phyloP scores from a whole-genome alignment of 2,113 vertebrate genomes.

The Chinchilla lanigera region DNA sequence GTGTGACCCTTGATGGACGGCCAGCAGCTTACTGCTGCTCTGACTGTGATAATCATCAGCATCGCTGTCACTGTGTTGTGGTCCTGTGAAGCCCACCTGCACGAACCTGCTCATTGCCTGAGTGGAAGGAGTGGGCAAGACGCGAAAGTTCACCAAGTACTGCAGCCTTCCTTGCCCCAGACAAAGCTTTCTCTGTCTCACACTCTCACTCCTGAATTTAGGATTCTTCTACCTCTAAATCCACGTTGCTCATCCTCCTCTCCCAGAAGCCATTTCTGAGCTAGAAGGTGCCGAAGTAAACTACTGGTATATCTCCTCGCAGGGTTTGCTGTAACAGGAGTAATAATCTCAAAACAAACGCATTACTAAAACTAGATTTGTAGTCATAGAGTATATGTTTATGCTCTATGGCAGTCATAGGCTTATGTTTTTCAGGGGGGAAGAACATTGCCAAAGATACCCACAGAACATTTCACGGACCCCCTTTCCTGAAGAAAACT shows the following conservation, averaged over 20 bases:
- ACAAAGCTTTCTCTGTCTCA: neutral
- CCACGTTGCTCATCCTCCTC: neutral
- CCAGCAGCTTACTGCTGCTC: neutral
- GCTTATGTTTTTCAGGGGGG: conserved; percentile 80
- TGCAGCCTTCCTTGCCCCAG: neutral
- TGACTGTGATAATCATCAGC: neutral
- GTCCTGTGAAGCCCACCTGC: neutral
- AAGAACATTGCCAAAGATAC: conserved; percentile 80
- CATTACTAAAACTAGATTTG: conserved; percentile 83
- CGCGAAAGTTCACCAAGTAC: neutral
- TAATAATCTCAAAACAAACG: conserved; percentile 74
- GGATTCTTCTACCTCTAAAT: neutral
- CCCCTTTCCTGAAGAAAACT: conserved; percentile 78
- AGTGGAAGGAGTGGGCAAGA: neutral
- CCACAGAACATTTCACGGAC: conserved; percentile 68
- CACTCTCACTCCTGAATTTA: neutral
- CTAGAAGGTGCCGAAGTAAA: neutral
- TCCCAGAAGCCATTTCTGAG: neutral
- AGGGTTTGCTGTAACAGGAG: conserved; percentile 79
- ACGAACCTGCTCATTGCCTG: neutral
- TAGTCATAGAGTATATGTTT: conserved; percentile 64
- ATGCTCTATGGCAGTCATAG: conserved; percentile 35
- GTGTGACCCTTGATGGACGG: neutral
- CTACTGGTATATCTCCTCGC: conserved; percentile 72
- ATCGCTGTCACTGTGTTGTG: neutral